Evolutionary conservation across 1,140 invertebrate species (phyloP).

Genomic region (Propsilocerus akamusi): DNA sequence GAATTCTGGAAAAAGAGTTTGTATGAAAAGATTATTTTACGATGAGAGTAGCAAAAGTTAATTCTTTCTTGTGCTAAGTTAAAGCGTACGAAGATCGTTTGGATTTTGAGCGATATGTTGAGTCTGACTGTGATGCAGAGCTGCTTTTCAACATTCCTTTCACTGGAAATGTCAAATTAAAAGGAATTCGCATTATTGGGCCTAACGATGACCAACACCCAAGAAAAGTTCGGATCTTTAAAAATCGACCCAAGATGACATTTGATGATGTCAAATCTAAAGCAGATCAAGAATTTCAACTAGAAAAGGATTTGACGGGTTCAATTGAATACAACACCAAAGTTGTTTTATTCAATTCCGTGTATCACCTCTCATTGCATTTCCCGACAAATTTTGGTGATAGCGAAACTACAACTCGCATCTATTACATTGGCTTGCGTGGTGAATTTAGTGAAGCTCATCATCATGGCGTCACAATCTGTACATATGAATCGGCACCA

Average conservation of each 20-base stretch:
- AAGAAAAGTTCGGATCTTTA: constrained; percentile 71
- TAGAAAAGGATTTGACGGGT: constrained; percentile 59
- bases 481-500: constrained; percentile 71
- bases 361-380: constrained; percentile 72
- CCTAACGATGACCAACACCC: constrained; percentile 72
- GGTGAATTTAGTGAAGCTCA: constrained; percentile 76
- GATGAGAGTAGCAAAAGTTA: too few relatives aligned
- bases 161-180: constrained; percentile 85
- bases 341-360: constrained; percentile 76
- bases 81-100: constrained; percentile 81
- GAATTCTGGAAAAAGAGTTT: too few relatives aligned
- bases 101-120: constrained; percentile 66
- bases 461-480: constrained; percentile 75
- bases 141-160: constrained; percentile 91
- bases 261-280: constrained; percentile 63
- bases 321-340: constrained; percentile 75
- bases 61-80: too few relatives aligned
- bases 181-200: constrained; percentile 79
- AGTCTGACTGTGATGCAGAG: constrained; percentile 90
- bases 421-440: constrained; percentile 89
- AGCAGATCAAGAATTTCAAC: constrained; percentile 82
- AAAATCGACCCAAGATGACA: constrained; percentile 82
- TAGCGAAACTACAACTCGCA: constrained; percentile 49
- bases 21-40: too few relatives aligned
- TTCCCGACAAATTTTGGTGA: constrained; percentile 75